These are phyloP conservation scores for Amphipyra tragopoginis DNA, from an alignment of 2,888 invertebrate species.

Conservation along the genomic window DNA sequence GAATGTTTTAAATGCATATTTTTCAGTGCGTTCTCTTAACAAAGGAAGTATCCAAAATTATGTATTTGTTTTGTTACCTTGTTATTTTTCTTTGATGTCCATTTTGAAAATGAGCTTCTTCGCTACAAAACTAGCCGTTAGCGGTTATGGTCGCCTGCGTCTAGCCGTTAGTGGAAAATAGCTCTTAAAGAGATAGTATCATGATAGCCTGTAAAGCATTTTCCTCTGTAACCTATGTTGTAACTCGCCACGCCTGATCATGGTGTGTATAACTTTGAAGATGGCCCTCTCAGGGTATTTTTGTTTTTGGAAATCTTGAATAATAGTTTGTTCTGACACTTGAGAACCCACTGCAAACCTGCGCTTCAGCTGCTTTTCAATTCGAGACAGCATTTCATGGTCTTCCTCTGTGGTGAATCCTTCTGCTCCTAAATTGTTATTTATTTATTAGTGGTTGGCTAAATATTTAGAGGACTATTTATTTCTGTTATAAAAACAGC, in stretches of 20 bases:
- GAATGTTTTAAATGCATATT: too few species aligned
- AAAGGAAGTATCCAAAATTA: too few species aligned
- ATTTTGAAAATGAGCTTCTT: too few species aligned
- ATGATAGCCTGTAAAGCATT: slow-evolving; percentile 98
- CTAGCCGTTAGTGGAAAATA: too few species aligned
- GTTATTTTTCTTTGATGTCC: too few species aligned
- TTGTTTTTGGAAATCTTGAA: slow-evolving; percentile 95
- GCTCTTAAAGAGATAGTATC: slow-evolving; percentile 58
- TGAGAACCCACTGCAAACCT: slow-evolving; percentile 98
- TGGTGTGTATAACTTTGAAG: slow-evolving; percentile 96
- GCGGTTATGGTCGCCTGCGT: too few species aligned
- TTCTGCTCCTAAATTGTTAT: slow-evolving; percentile 93
- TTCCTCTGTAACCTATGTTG: slow-evolving; percentile 99
- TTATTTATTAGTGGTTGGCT: neutral
- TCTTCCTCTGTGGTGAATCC: slow-evolving; percentile 99
- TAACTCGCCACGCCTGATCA: slow-evolving; percentile 98
- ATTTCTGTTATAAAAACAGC: neutral
- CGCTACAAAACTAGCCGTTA: too few species aligned
- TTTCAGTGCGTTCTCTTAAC: too few species aligned
- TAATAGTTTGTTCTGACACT: slow-evolving; percentile 97
- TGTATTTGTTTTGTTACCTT: too few species aligned
- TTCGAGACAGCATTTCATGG: slow-evolving; percentile 95
- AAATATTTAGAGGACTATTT: neutral
- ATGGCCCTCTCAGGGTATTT: slow-evolving; percentile 97
- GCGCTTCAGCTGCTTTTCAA: slow-evolving; percentile 98